phyloP scores from a whole-genome alignment of 2,888 invertebrate species.

The Synanthedon tipuliformis region DNA sequence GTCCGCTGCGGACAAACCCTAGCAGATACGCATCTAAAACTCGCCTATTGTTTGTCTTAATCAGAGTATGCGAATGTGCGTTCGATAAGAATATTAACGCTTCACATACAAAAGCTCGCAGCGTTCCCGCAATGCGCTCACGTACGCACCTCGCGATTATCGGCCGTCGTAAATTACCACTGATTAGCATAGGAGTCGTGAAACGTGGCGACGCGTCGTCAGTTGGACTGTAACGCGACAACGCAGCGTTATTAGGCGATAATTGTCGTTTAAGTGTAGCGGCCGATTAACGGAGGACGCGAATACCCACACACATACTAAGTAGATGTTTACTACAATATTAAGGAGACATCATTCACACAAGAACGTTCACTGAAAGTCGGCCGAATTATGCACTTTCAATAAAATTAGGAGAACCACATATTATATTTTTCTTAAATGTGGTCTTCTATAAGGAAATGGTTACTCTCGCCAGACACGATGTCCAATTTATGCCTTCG shows the following conservation, averaged over 20 bases:
- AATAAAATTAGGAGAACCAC: no score
- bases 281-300: conserved; percentile 62
- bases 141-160: conserved; percentile 65
- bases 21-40: neutral
- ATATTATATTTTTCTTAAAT: no score
- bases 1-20: conserved; percentile 2
- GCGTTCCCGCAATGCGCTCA: conserved; percentile 57
- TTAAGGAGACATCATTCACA: no score
- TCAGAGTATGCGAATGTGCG: conserved; percentile 11
- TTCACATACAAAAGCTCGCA: conserved; percentile 27
- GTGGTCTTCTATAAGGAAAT: no score
- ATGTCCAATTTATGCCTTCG: no score
- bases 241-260: conserved; percentile 58
- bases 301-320: conserved; percentile 37
- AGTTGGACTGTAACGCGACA: conserved; percentile 51
- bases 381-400: no score
- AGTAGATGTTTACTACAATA: conserved; percentile 18
- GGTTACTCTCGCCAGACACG: no score
- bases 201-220: conserved; percentile 46
- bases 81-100: conserved; percentile 42
- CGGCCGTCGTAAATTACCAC: conserved; percentile 60
- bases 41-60: neutral
- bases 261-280: conserved; percentile 59
- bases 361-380: no score
- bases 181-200: conserved; percentile 65